These are phyloP conservation scores for Ceratosolen fusciceps DNA, from an alignment of 1,140 invertebrate genomes.

Conservation along the genomic window DNA sequence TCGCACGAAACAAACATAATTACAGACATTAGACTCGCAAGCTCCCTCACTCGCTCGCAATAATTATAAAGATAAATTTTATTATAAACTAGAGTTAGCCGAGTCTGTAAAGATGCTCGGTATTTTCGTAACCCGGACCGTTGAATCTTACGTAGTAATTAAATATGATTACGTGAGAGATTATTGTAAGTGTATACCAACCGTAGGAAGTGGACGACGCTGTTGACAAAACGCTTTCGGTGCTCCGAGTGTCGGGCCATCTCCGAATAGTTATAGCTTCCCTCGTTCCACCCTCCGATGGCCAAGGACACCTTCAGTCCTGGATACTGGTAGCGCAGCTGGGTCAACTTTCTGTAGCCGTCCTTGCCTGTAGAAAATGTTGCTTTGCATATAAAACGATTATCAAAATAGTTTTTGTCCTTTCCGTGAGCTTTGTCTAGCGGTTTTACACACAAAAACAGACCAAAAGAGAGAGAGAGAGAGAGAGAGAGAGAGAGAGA, in stretches of 20 bases:
- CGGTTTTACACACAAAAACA: constrained; percentile 2
- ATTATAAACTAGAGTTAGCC: background rate
- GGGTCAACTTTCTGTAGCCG: constrained; percentile 79
- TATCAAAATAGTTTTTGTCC: constrained; percentile 29
- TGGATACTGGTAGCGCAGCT: constrained; percentile 78
- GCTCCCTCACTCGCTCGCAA: too few relatives aligned
- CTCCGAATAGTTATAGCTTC: constrained; percentile 83
- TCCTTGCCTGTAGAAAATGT: constrained; percentile 69
- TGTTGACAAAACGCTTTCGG: constrained; percentile 77
- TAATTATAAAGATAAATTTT: too few relatives aligned
- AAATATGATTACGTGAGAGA: background rate
- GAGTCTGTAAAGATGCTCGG: background rate
- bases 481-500: too few relatives aligned
- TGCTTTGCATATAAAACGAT: constrained; percentile 44
- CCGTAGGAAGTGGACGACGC: constrained; percentile 72
- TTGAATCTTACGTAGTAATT: background rate
- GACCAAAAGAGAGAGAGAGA: too few relatives aligned
- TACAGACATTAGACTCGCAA: background rate
- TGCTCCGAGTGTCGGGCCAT: constrained; percentile 76
- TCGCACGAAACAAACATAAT: background rate
- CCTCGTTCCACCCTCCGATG: constrained; percentile 92
- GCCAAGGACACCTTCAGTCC: constrained; percentile 84
- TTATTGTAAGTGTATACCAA: background rate
- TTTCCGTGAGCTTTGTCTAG: background rate
- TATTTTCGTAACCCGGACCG: background rate